Evolutionary conservation across 2,888 invertebrate species (phyloP), one percentile per base, ranked within the genome.

Genomic region (Agrotis exclamationis): DNA sequence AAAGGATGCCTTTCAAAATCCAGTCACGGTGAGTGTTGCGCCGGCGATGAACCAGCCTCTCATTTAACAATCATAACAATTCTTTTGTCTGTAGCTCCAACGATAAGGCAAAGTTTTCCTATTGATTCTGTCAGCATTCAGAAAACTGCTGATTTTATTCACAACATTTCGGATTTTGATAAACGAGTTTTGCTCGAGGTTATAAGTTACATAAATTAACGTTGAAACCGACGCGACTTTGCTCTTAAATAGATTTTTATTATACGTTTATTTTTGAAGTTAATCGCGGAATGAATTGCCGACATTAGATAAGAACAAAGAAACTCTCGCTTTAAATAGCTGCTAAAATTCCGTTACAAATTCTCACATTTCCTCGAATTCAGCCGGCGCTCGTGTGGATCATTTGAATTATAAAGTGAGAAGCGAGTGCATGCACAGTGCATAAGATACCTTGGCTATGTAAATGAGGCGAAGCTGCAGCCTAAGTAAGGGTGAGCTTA

Each of bases 381-480:
- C 90, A 90, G 88, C 88, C 86, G 89, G 74, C 87, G 86, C 89
- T 90, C 88, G 88, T 87, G 89, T 86, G 91, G 90, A 93, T 93
- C 91, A 95, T 96, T 95, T 96, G 93, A 96, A 96, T 96, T 95
- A 95, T 95, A 95, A 95, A 95, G 95, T 93, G 92, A 91, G 90
- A 92, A 91, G 90, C 87, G 93, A 94, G 93, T 94, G 96, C 95
- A 94, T 91, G 90, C 91, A 88, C 90, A 92, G 92, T 93, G 94
- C 94, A 95, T 93, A 92, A 93, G 92, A 95, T 91, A 93, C 90
- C 90, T 90, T 88, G 88, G 85, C 90, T 92, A 95, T 95, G 94
- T 88, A 94, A 95, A 95, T 95, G 90, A 92, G 89, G 86, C 83
- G 85, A 92, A 91, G 91, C 90, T 92, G 89, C 87, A 88, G 86